Evolutionary conservation across 2,797 vertebrate species (phyloP).

Genomic region (Anomalospiza imberbis): DNA sequence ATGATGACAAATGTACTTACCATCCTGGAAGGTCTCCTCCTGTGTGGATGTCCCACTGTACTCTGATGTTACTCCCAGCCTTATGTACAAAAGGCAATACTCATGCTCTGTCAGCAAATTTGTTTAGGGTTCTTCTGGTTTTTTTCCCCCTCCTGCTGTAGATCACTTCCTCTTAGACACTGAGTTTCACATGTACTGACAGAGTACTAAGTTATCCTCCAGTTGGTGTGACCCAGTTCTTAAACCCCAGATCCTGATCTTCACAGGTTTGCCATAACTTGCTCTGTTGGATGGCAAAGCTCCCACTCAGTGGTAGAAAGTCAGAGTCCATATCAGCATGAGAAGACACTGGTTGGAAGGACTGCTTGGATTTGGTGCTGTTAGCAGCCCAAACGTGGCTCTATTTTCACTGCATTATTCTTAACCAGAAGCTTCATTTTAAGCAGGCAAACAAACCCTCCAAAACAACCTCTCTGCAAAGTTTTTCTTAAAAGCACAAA

Average conservation of each 20-base stretch:
- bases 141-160: background rate
- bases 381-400: background rate
- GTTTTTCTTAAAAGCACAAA: background rate
- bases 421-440: background rate
- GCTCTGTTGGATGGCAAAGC: background rate
- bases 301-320: background rate
- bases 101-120: background rate
- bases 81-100: background rate
- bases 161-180: conserved; percentile 36
- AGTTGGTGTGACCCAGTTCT: background rate
- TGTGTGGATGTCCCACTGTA: background rate
- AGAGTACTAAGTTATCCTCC: background rate
- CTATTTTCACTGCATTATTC: background rate
- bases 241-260: background rate
- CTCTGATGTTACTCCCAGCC: background rate
- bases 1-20: background rate
- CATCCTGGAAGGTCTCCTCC: background rate
- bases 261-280: background rate
- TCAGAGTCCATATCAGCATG: background rate
- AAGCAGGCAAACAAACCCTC: background rate
- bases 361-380: background rate
- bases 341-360: background rate
- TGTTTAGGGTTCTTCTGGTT: background rate
- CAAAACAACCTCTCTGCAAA: background rate
- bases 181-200: background rate